A percentile compares a stretch with the other conserved stretches of the same genome.
Evolutionary conservation across 2,888 invertebrate species (phyloP).

Genomic region (Unio pictorum): DNA sequence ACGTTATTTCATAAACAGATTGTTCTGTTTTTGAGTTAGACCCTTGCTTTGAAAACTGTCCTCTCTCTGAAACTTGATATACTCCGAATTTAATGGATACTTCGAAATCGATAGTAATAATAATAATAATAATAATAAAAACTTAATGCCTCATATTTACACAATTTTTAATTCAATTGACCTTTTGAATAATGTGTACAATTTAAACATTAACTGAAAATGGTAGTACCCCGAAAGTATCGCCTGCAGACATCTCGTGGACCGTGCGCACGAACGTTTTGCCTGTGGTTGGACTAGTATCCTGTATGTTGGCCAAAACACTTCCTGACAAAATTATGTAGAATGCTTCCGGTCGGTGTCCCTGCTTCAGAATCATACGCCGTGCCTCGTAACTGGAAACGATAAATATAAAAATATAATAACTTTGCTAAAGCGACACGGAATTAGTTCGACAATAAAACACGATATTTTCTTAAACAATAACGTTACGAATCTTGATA

Average conservation of each 20-base stretch:
- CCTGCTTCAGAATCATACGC: slow-evolving; percentile 51
- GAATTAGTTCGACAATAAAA: too few relatives aligned
- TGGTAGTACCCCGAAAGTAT: slow-evolving; percentile 53
- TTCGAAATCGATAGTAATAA: too few relatives aligned
- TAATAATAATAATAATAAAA: too few relatives aligned
- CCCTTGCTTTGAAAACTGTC: too few relatives aligned
- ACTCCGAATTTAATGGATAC: too few relatives aligned
- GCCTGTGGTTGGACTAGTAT: slow-evolving; percentile 40
- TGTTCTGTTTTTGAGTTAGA: too few relatives aligned
- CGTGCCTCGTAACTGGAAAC: slow-evolving; percentile 51
- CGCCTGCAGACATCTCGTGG: slow-evolving; percentile 49
- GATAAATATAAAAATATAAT: neutral
- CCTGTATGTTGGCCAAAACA: slow-evolving; percentile 53
- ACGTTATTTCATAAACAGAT: too few relatives aligned
- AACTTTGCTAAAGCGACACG: neutral
- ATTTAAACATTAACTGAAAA: neutral
- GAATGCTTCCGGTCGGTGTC: slow-evolving; percentile 54
- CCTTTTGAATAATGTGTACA: neutral
- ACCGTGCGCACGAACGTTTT: slow-evolving; percentile 50
- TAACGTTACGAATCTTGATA: too few relatives aligned
- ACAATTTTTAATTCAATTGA: neutral
- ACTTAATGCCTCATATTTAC: neutral
- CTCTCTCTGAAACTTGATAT: too few relatives aligned
- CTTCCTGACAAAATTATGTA: slow-evolving; percentile 57
- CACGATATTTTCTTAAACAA: too few relatives aligned